Percentiles rank a stretch among this genome's conserved stretches.
Conservation (phyloP, 1,140 invertebrate genomes). For the Drosophila pandora region DNA sequence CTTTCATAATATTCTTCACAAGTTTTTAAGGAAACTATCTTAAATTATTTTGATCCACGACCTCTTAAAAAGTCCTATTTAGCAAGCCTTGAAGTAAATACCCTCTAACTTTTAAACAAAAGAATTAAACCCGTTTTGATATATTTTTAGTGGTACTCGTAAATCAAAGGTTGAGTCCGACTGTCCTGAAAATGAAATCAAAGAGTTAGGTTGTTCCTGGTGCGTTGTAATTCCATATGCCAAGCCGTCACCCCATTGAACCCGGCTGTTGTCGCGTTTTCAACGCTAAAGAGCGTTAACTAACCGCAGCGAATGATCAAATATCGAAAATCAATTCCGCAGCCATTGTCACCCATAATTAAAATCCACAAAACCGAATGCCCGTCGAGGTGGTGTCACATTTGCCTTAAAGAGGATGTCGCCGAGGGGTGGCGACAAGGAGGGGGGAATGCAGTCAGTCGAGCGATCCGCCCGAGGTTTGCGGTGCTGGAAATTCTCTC, state of each 20-base stretch:
- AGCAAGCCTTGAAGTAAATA: no score
- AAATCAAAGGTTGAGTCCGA: background rate
- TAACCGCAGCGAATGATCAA: constrained; percentile 81
- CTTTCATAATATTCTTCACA: no score
- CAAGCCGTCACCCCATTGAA: constrained; percentile 33
- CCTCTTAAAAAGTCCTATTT: no score
- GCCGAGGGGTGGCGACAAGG: background rate
- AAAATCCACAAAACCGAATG: constrained; percentile 66
- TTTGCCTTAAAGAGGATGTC: constrained; percentile 62
- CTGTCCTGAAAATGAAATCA: constrained; percentile 20
- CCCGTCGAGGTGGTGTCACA: constrained; percentile 75
- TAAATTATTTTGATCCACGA: no score
- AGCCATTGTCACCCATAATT: constrained; percentile 78
- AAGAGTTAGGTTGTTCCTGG: constrained; percentile 25
- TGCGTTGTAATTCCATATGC: constrained; percentile 67
- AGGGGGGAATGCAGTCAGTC: constrained; percentile 43
- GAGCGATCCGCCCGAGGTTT: constrained; percentile 41
- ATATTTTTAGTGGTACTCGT: background rate
- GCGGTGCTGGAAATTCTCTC: constrained; percentile 74
- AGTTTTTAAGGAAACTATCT: no score
- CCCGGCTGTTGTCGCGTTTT: constrained; percentile 40
- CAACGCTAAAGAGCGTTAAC: constrained; percentile 76
- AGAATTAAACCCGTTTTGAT: background rate
- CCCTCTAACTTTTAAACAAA: no score
- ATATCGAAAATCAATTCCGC: constrained; percentile 81